Evolutionary conservation across 2,888 invertebrate genomes (phyloP), one percentile per base, ranked within the genome.

Genomic region (Agonopterix subpropinquella): DNA sequence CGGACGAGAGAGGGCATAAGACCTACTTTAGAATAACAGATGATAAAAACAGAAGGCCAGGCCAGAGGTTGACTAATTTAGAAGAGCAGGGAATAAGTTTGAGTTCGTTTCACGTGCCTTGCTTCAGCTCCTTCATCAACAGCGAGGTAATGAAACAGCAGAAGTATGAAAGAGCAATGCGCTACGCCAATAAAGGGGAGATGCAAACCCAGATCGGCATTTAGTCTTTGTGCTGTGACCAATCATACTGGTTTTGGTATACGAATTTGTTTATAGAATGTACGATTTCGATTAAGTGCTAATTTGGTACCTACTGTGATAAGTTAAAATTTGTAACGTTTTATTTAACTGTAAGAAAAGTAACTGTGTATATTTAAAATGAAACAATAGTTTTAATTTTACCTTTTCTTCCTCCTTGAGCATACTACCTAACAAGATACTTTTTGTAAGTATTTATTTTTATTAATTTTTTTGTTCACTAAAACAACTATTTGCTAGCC

Each of bases 81-180:
- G 58, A 62, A 41, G 51, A 65, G 2, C 77, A 72, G 48, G 86
- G 87, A 1, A 81, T 77, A 43, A 84, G 84, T 58, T 39, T 85
- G 11, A 85, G 84, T 54, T 77, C 84, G 2, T 87, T 84, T 57
- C 87, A 88, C 55, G 61, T 75, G 48, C 87, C 86, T 4, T 87
- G 87, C 59, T 78, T 85, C 52, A 64, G 70, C 53, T 88, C 87
- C 1, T 86, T 85, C 49, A 76, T 84, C 7, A 76, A 68, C 57
- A 55, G 61, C 15, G 82, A 84, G 59, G 51, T 68, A 46, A 65
- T 78, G 69, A 80, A 72, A 50, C 62, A 73, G 47, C 69, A 83
- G 52, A 67, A 65, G 43, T 61, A 70, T 28, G 68, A 78, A 67
- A 70, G 5, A 52, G 49, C 28, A 41, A 11, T 39, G 11, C 49